These are phyloP conservation scores for Netelia fuscicornis DNA, from an alignment of 2,888 invertebrate genomes.

Conservation along the genomic window DNA sequence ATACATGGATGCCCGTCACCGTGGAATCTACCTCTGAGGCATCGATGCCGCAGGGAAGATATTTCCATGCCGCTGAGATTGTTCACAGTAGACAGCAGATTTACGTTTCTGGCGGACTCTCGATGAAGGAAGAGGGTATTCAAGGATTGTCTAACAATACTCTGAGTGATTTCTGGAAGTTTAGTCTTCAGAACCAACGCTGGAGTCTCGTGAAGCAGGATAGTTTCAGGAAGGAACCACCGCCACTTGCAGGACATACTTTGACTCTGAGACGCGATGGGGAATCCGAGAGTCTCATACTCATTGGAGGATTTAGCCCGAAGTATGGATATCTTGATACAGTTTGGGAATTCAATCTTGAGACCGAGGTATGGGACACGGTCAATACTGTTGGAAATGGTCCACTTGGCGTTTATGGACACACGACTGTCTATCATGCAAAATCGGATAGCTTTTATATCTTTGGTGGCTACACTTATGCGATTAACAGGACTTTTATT, in stretches of 20 bases:
- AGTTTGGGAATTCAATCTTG: constrained; percentile 93
- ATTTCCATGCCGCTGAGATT: constrained; percentile 96
- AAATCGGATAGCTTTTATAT: constrained; percentile 94
- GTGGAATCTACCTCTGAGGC: constrained; percentile 94
- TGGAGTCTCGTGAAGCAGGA: constrained; percentile 90
- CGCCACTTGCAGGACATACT: constrained; percentile 95
- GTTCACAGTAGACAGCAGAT: constrained; percentile 93
- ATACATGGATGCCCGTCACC: constrained; percentile 96
- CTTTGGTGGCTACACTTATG: constrained; percentile 94
- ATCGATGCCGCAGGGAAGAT: constrained; percentile 94
- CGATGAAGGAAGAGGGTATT: constrained; percentile 86
- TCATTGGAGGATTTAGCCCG: constrained; percentile 95
- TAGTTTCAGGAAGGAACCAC: constrained; percentile 85
- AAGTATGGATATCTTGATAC: constrained; percentile 90
- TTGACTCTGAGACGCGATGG: constrained; percentile 92
- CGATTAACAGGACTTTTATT: constrained; percentile 89
- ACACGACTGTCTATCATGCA: constrained; percentile 94
- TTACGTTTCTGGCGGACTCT: constrained; percentile 95
- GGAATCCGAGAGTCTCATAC: constrained; percentile 90
- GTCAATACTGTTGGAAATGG: constrained; percentile 90
- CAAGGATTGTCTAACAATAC: constrained; percentile 87
- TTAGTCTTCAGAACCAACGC: constrained; percentile 93
- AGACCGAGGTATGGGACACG: constrained; percentile 90
- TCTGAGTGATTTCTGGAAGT: constrained; percentile 96
- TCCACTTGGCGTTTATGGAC: constrained; percentile 94